phyloP scores from a whole-genome alignment of 2,113 vertebrate genomes.

The Sclerurus mexicanus region DNA sequence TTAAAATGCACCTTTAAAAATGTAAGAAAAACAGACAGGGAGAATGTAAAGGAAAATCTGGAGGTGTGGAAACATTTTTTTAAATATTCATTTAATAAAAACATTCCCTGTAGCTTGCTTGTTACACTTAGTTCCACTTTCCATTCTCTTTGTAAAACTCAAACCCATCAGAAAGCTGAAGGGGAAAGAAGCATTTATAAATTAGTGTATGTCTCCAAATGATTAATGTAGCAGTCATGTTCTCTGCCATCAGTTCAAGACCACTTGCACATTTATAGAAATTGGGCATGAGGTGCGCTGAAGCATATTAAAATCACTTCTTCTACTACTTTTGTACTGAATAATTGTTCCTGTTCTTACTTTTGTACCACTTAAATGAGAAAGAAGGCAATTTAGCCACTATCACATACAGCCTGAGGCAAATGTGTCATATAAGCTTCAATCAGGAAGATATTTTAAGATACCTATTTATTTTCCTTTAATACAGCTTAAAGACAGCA shows the following conservation, averaged over 20 bases:
- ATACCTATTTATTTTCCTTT: constrained; percentile 21
- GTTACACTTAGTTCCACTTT: not conserved
- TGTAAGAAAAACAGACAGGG: not conserved
- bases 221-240: constrained; percentile 61
- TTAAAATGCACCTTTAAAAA: not conserved
- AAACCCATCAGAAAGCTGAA: constrained; percentile 14
- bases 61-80: not conserved
- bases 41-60: not conserved
- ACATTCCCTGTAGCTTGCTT: not conserved
- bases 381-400: constrained; percentile 24
- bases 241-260: constrained; percentile 53
- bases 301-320: constrained; percentile 45
- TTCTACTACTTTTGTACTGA: constrained; percentile 7
- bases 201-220: constrained; percentile 25
- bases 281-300: not conserved
- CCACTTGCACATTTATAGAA: constrained; percentile 35
- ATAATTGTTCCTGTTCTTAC: constrained; percentile 2
- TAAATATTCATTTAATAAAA: not conserved
- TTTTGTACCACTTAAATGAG: constrained; percentile 39
- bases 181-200: constrained; percentile 25
- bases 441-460: constrained; percentile 9
- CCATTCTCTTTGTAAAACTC: constrained; percentile 15
- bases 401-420: not conserved
- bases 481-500: not conserved
- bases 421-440: not conserved